phyloP scores from a whole-genome alignment of 1,140 invertebrate genomes.

The Aphelinus atriplicis region DNA sequence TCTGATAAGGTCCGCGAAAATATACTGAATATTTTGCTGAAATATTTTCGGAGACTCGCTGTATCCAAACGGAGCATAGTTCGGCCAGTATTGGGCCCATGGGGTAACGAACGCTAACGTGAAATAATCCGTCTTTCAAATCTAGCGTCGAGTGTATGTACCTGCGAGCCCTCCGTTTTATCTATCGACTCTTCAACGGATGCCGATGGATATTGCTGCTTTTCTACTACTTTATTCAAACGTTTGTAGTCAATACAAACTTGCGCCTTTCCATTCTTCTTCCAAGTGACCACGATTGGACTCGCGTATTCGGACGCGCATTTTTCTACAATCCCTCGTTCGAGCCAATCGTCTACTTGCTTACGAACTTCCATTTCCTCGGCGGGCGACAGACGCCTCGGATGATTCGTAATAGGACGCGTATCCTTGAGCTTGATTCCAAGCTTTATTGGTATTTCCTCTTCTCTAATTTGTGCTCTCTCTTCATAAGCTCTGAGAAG shows the following conservation, averaged over 20 bases:
- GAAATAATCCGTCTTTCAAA: constrained; percentile 55
- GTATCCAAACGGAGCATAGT: neutral
- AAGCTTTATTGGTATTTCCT: too few species aligned
- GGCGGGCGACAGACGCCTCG: constrained; percentile 19
- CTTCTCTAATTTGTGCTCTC: too few species aligned
- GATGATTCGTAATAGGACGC: neutral
- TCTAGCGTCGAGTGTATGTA: constrained; percentile 54
- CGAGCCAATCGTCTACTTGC: constrained; percentile 2
- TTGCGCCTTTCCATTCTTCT: constrained; percentile 33
- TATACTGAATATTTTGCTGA: constrained; percentile 15
- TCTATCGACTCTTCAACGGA: constrained; percentile 40
- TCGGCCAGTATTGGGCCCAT: constrained; percentile 45
- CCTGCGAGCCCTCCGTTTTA: constrained; percentile 31
- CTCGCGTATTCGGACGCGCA: constrained; percentile 35
- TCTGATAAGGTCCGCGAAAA: constrained; percentile 18
- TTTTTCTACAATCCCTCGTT: neutral
- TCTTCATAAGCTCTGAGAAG: too few species aligned
- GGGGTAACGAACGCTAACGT: constrained; percentile 53
- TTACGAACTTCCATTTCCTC: constrained; percentile 13
- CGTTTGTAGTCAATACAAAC: too few species aligned
- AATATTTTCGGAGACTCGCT: constrained; percentile 21
- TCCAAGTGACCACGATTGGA: constrained; percentile 35
- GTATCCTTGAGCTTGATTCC: too few species aligned
- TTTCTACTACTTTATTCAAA: constrained; percentile 26
- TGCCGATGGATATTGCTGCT: constrained; percentile 31